Conservation (phyloP, 2,888 invertebrate genomes). For the Fragum fragum region DNA sequence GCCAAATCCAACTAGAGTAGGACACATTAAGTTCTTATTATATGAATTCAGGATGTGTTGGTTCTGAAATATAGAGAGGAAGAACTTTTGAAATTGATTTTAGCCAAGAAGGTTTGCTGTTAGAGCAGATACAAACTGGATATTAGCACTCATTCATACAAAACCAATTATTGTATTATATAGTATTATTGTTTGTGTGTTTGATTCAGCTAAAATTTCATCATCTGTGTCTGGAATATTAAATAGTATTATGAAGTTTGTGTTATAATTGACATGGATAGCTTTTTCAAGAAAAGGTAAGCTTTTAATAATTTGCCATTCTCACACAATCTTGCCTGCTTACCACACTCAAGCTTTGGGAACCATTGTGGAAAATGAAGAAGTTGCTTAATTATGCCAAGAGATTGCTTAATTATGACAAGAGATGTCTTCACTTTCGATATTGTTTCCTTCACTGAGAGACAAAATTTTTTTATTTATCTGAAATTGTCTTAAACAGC, state of each 20-base stretch:
- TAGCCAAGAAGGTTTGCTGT: not conserved
- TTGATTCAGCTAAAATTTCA: not conserved
- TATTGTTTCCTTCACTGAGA: too few species aligned
- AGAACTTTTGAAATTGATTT: not conserved
- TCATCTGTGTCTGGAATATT: not conserved
- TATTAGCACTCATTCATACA: not conserved
- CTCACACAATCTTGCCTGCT: too few species aligned
- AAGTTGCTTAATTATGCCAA: too few species aligned
- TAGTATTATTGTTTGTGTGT: not conserved
- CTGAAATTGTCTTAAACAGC: too few species aligned
- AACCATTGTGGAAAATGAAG: too few species aligned
- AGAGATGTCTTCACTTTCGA: too few species aligned
- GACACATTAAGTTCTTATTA: not conserved
- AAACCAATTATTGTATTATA: not conserved
- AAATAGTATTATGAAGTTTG: conserved; percentile 14
- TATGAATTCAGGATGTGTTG: not conserved
- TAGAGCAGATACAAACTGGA: not conserved
- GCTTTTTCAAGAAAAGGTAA: conserved; percentile 45
- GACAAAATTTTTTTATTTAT: too few species aligned
- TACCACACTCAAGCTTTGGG: too few species aligned
- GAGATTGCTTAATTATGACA: too few species aligned
- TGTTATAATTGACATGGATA: conserved; percentile 39
- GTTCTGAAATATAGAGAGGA: not conserved
- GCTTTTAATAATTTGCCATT: not conserved
- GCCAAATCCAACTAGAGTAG: not conserved